These are phyloP conservation scores for Tricholaema leucomelas DNA, from an alignment of 2,113 vertebrate genomes.

Conservation along the genomic window DNA sequence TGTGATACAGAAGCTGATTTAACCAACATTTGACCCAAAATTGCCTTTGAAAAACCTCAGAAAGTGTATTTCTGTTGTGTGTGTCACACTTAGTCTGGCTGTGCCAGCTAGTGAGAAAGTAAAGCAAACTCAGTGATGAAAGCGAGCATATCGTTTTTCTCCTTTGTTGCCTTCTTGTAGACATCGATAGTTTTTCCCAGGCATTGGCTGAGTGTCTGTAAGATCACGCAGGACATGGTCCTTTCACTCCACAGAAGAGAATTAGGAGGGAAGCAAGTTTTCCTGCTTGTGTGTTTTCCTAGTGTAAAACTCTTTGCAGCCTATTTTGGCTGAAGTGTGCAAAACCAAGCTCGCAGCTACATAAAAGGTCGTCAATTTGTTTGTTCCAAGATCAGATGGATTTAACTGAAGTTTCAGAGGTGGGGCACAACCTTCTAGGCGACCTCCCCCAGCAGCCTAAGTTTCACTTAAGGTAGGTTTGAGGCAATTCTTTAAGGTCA, in stretches of 20 bases:
- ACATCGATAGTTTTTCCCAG: background rate
- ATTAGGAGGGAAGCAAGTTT: background rate
- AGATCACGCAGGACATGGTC: background rate
- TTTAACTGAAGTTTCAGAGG: slow-evolving; percentile 43
- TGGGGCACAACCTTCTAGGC: slow-evolving; percentile 23
- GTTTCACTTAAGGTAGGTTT: slow-evolving; percentile 58
- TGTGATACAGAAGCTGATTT: background rate
- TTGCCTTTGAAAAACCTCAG: background rate
- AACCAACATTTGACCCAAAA: background rate
- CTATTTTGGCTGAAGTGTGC: background rate
- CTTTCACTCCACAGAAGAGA: background rate
- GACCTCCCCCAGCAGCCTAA: background rate
- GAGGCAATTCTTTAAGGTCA: slow-evolving; percentile 66
- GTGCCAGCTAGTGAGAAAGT: background rate
- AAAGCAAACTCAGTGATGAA: background rate
- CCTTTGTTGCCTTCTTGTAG: background rate
- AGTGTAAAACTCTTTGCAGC: background rate
- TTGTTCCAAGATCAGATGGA: slow-evolving; percentile 25
- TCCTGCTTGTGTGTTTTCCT: background rate
- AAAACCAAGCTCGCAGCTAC: background rate
- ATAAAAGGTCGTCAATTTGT: slow-evolving; percentile 27
- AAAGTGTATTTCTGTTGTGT: background rate
- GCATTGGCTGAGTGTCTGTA: background rate
- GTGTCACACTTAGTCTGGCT: background rate
- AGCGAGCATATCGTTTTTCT: background rate